A percentile compares a stretch with the other conserved stretches of the same genome.
phyloP scores from a whole-genome alignment of 2,113 vertebrate species.

The Lepus timidus region DNA sequence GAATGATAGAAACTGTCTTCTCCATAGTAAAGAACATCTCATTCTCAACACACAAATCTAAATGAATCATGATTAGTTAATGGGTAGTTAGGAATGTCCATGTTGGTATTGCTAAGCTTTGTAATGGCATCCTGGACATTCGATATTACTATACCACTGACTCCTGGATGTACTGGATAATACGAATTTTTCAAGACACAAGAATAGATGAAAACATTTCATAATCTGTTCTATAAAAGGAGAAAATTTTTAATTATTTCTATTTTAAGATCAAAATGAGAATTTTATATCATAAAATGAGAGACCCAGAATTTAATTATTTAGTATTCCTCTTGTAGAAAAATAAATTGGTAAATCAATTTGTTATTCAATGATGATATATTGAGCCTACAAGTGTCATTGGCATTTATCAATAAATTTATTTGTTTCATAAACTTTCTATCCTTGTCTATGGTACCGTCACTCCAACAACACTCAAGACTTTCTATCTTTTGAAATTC shows the following conservation, averaged over 20 bases:
- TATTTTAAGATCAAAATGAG: neutral
- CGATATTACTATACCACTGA: slow-evolving; percentile 16
- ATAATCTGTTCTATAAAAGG: neutral
- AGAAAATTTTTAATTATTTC: neutral
- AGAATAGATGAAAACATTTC: neutral
- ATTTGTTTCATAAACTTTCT: neutral
- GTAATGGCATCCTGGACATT: neutral
- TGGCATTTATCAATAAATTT: neutral
- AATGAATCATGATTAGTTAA: slow-evolving; percentile 4
- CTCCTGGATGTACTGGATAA: neutral
- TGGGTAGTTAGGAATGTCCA: slow-evolving; percentile 5
- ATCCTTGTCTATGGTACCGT: neutral
- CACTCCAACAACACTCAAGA: neutral
- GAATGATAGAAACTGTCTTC: neutral
- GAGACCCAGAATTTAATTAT: neutral
- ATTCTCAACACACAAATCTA: slow-evolving; percentile 23
- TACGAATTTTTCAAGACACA: neutral
- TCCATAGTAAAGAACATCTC: neutral
- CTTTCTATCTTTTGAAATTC: neutral
- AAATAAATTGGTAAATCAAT: neutral
- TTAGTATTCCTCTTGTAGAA: neutral
- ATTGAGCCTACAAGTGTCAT: neutral
- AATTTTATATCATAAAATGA: neutral
- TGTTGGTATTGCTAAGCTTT: neutral
- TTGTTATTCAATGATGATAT: neutral